These are phyloP conservation scores for Callithrix jacchus DNA, from an alignment of 2,113 vertebrate genomes.

Conservation along the genomic window DNA sequence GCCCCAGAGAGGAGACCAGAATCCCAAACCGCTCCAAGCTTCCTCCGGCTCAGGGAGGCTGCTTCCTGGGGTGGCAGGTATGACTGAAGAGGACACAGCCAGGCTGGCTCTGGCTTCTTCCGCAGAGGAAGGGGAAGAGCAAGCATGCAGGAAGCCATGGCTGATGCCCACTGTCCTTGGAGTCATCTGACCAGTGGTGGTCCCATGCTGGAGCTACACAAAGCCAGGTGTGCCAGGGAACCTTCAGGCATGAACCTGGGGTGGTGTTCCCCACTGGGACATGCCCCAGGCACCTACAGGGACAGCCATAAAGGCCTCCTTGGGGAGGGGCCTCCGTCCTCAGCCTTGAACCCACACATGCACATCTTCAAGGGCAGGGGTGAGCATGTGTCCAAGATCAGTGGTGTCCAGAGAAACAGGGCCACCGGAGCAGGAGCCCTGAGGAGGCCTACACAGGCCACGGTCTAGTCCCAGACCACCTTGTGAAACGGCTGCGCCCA, in stretches of 20 bases:
- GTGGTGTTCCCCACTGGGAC: neutral
- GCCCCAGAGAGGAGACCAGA: neutral
- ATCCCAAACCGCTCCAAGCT: neutral
- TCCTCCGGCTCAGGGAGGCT: neutral
- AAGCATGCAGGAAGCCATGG: neutral
- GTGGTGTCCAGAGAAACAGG: neutral
- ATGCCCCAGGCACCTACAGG: neutral
- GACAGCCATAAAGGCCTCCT: neutral
- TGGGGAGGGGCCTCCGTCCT: neutral
- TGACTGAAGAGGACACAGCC: neutral
- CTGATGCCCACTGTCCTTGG: neutral
- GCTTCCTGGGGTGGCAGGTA: neutral
- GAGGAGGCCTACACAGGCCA: neutral
- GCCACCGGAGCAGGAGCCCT: neutral
- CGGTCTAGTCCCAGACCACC: rapidly evolving
- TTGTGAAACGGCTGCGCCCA: neutral
- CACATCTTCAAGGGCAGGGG: neutral
- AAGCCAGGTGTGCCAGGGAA: neutral
- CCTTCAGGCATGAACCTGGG: neutral
- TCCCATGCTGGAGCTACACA: neutral
- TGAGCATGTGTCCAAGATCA: rapidly evolving
- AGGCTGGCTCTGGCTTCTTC: neutral
- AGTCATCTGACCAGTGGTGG: neutral
- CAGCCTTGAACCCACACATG: neutral
- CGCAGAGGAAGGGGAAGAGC: neutral